Evolutionary conservation across 2,888 invertebrate genomes (phyloP).

Genomic region (Pyralis farinalis): DNA sequence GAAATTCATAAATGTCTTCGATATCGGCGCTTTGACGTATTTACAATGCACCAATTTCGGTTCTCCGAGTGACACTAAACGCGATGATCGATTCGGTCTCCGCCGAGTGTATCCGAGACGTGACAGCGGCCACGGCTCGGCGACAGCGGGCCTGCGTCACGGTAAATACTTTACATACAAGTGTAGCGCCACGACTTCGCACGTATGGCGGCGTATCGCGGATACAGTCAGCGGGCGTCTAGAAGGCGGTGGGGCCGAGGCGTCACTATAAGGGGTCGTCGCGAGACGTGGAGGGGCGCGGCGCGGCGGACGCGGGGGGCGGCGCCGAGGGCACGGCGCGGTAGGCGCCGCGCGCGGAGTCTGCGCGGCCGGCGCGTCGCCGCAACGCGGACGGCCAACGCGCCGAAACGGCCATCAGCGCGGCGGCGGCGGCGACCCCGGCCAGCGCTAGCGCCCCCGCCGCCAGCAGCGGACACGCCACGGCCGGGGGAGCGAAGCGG

Average conservation of each 20-base stretch:
- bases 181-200: too few species aligned
- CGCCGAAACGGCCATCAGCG: constrained; percentile 19
- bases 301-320: constrained; percentile 15
- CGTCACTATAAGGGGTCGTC: constrained; percentile 64
- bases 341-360: constrained; percentile 29
- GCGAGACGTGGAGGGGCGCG: constrained; percentile 34
- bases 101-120: too few species aligned
- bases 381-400: constrained; percentile 13
- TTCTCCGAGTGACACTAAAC: too few species aligned
- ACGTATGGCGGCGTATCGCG: too few species aligned
- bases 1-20: too few species aligned
- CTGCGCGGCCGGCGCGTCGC: constrained; percentile 21
- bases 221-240: too few species aligned
- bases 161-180: too few species aligned
- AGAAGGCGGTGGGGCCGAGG: constrained; percentile 31
- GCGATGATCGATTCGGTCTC: too few species aligned
- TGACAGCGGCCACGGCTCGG: too few species aligned
- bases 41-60: too few species aligned
- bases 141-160: too few species aligned
- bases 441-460: constrained; percentile 16
- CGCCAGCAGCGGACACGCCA: constrained; percentile 27
- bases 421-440: constrained; percentile 20
- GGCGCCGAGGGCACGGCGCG: constrained; percentile 37
- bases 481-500: constrained; percentile 29
- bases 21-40: too few species aligned